Evolutionary conservation across 2,113 vertebrate species (phyloP), one percentile per base, ranked within the genome.

Genomic region (Triplophysa siluroides): DNA sequence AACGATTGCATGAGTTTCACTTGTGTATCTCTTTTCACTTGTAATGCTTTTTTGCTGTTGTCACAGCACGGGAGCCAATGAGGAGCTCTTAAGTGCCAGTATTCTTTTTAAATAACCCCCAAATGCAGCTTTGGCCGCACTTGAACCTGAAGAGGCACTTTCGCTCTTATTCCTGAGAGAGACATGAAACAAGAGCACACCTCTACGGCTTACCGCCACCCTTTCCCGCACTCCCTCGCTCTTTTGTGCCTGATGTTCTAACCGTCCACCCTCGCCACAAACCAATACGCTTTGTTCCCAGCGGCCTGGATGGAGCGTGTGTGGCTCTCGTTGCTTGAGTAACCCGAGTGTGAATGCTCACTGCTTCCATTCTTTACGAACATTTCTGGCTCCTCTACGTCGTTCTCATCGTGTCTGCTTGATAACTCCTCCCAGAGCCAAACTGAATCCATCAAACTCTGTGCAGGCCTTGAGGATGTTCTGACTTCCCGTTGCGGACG

Each of bases 21-120:
- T 62, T 78, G 83, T 84, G 84, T 85, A 89, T 89, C 88, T 87
- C 73, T 88, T 90, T 86, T 84, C 73, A 72, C 77, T 82, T 82
- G 83, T 83, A 81, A 72, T 89, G 85, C 73, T 78, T 73, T 83
- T 75, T 75, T 77, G 64, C 71, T 64, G 70, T 78, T 83, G 70
- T 79, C 71, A 56, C 69, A 61, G 77, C 60, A 65, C 54, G 60
- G 76, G 87, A 88, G 84, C 84, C 86, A 88, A 85, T 88, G 83
- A 88, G 86, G 83, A 90, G 87, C 82, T 70, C 85, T 91, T 88
- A 87, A 90, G 89, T 90, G 88, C 86, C 86, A 66, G 72, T 79
- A 86, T 90, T 90, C 83, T 89, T 84, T 89, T 88, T 91, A 88
- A 89, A 92, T 89, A 90, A 87, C 86, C 87, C 80, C 88, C 88